A percentile compares a stretch with the other conserved stretches of the same genome.
Evolutionary conservation across 2,797 vertebrate genomes (phyloP).

Genomic region (Leucoraja ocellata): DNA sequence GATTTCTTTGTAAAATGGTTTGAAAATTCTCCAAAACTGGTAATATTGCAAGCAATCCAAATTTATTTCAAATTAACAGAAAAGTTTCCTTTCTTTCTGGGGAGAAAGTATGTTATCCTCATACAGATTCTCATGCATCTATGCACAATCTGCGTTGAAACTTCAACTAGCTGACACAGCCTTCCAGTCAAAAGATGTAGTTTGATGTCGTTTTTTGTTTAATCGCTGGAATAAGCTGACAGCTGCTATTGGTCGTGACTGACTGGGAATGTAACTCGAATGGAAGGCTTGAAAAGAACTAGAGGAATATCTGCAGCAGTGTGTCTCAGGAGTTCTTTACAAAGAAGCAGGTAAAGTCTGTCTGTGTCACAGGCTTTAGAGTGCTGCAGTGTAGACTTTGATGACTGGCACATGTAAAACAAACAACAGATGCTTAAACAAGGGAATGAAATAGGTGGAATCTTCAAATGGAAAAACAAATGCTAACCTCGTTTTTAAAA

Average conservation of each 20-base stretch:
- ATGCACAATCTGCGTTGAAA: conserved; percentile 26
- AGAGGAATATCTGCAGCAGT: background rate
- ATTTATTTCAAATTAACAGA: background rate
- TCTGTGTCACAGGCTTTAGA: background rate
- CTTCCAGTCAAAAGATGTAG: conserved; percentile 17
- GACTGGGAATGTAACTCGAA: conserved; percentile 14
- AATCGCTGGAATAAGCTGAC: conserved; percentile 23
- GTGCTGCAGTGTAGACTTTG: background rate
- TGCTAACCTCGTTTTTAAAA: no score
- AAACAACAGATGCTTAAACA: background rate
- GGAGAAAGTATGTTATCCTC: background rate
- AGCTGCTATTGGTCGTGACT: conserved; percentile 34
- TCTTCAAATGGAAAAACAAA: background rate
- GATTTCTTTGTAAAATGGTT: background rate
- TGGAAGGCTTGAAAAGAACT: conserved; percentile 12
- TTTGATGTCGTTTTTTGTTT: conserved; percentile 13
- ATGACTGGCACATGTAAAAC: background rate
- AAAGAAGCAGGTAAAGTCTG: background rate
- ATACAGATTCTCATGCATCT: background rate
- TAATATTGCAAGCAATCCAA: background rate
- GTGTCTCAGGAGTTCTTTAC: conserved; percentile 13
- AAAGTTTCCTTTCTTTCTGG: background rate
- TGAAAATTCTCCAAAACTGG: background rate
- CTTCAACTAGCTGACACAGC: conserved; percentile 27
- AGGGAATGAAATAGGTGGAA: background rate